Evolutionary conservation across 2,113 vertebrate species (phyloP), one percentile per base, ranked within the genome.

Genomic region (Cebus imitator): DNA sequence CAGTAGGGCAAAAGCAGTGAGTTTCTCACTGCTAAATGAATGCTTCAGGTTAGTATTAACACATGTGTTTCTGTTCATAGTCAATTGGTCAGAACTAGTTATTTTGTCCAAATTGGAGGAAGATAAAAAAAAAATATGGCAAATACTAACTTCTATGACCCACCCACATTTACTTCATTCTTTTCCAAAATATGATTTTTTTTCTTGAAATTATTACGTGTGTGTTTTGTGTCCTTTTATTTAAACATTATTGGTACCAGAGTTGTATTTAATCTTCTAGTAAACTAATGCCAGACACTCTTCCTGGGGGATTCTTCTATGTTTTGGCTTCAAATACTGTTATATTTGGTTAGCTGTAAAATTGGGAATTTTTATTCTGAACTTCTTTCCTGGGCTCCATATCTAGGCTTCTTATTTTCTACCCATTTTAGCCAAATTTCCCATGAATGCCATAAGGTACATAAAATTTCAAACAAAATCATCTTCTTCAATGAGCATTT

Each of bases 401-500:
- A 91, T 68, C 83, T 37, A 76, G 82, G 91, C 76, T 82, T 81
- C 66, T 91, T 70, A 87, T 87, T 87, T 83, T 87, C 76, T 87
- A 68, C 40, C 37, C 30, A 78, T 91, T 87, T 87, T 76, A 68
- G 12, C 57, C 68, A 50, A 94, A 87, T 94, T 94, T 94, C 57
- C 48, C 23, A 10, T 23, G 75, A 91, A 82, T 57, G 32, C 37
- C 82, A 81, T 16, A 48, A 14, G 82, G 40, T 70, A 32, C 32
- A 12, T 27, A 81, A 43, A 40, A 76, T 76, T 87, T 68, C 88
- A 91, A 58, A 87, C 48, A 45, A 87, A 82, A 37, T 11, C 66
- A 68, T 91, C 48, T 72, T 87, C 55, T 50, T 82, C 25, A 40
- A 18, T 30, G 70, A 68, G 50, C 37, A 37, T 52, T 72, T 92